These are phyloP conservation scores for Acanthaster planci DNA, from an alignment of 35 echinoderm and acorn worm genomes.

Conservation along the genomic window DNA sequence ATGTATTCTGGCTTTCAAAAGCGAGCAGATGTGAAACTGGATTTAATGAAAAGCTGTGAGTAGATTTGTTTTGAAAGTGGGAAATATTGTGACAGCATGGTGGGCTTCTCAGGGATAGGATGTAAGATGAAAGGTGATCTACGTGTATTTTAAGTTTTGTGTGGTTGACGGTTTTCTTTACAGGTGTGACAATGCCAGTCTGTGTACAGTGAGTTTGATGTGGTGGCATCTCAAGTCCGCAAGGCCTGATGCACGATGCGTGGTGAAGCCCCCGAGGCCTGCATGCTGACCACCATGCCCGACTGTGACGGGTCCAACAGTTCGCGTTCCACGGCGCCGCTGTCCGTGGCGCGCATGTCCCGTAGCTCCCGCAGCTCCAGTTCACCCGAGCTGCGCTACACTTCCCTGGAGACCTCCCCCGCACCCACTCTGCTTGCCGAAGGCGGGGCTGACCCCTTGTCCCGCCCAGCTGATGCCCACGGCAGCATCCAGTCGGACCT, in stretches of 20 bases:
- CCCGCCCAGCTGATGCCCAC: not conserved
- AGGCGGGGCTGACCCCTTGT: conserved; percentile 44
- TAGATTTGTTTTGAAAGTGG: too few species aligned
- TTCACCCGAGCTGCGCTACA: conserved; percentile 76
- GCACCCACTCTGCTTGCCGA: conserved; percentile 26
- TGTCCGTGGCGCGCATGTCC: conserved; percentile 72
- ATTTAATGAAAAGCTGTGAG: too few species aligned
- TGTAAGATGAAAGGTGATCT: too few species aligned
- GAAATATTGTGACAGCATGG: too few species aligned
- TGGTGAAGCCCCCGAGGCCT: conserved; percentile 22
- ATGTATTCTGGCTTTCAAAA: too few species aligned
- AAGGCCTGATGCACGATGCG: not conserved
- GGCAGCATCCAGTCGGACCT: conserved; percentile 66
- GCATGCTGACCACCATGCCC: conserved; percentile 48
- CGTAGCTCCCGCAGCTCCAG: conserved; percentile 91
- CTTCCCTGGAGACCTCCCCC: conserved; percentile 47
- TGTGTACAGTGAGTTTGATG: not conserved
- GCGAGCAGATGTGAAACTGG: too few species aligned
- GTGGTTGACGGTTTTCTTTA: too few species aligned
- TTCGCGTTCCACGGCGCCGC: conserved; percentile 73
- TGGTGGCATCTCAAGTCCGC: not conserved
- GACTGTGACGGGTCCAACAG: conserved; percentile 92
- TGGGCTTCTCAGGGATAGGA: too few species aligned
- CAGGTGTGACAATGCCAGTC: not conserved
- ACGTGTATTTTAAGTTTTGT: too few species aligned